Evolutionary conservation across 2,888 invertebrate genomes (phyloP), one percentile per base, ranked within the genome.

Genomic region (Globia sparganii): DNA sequence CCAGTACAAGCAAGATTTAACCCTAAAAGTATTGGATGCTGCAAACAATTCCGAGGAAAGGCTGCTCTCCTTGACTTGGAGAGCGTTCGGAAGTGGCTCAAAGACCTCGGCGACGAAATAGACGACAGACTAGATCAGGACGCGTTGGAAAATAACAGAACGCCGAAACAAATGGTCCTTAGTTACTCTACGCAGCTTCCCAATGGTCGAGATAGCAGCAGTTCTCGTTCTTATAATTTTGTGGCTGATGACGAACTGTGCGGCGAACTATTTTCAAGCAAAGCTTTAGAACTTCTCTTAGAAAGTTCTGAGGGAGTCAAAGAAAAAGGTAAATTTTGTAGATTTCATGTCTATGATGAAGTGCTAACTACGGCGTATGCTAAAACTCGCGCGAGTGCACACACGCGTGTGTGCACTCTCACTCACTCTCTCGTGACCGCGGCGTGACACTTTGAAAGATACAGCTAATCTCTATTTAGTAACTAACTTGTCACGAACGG

Each of bases 21-120:
- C 75, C 97, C 99, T 0, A 99, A 99, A 94, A 99, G 99, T 72
- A 99, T 99, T 88, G 99, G 99, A 0, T 99, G 99, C 90, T 98
- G 99, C 92, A 99, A 99, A 95, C 98, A 98, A 91, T 99, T 99
- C 93, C 97, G 98, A 4, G 99, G 99, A 0, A 97, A 97, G 90
- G 97, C 97, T 86, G 98, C 98, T 18, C 97, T 99, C 9, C 94
- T 95, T 0, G 97, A 97, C 31, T 92, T 97, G 56, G 97, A 98
- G 46, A 97, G 97, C 77, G 96, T 99, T 34, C 96, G 97, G 71
- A 98, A 98, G 91, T 99, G 99, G 99, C 94, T 99, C 0, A 96
- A 96, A 66, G 98, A 99, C 90, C 95, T 99, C 25, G 97, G 98
- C 0, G 97, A 97, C 69, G 99, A 99, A 97, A 97, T 99, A 66